Base-by-base conservation (phyloP, 2,888 invertebrate species). In the Pachymerium ferrugineum region DNA sequence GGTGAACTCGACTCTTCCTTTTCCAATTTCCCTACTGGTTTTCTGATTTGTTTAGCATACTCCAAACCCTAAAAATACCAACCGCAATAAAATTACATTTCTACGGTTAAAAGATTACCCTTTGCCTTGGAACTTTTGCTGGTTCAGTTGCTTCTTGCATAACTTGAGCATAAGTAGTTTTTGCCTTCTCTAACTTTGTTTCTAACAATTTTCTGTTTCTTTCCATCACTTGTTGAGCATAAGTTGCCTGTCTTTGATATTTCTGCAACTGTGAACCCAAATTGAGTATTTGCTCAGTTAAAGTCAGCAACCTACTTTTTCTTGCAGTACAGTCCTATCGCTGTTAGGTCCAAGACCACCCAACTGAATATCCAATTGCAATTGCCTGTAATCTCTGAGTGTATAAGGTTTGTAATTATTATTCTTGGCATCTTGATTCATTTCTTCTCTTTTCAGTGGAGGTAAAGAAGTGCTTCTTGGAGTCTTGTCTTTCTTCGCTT, bases 141-240 rank as follows among this genome's bases (percentile, higher is more conserved):
- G 25, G 54, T 25, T 54, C 54, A 28, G 12, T 54, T 1, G 54
- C 54, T 25, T 54, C 54, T 14, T 54, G 25, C 54, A 54, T 25
- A 1, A 25, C 54, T 25, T 22, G 54, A 19, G 47, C 22, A 47
- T 25, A 19, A 5, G 47, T 47, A 8, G 33, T 5, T 33, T 33
- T 33, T 12, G 6, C 12, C 54, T 54, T 3, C 54, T 54, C 25
- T 19, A 14, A 22, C 22, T 22, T 10, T 10, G 54, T 14, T 33
- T 62, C 19, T 14, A 73, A 10, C 6, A 28, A 29, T 12, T 31
- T 28, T 14, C 62, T 4, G 22, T 73, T 73, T 19, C 67, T 4
- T 30, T 73, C 73, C 54, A 35, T 31, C 10, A 73, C 73, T 67
- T 73, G 73, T 31, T 73, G 73, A 4, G 73, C 73, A 22, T 73